phyloP scores from a whole-genome alignment of 2,888 invertebrate genomes.

The Saturnia japonica region DNA sequence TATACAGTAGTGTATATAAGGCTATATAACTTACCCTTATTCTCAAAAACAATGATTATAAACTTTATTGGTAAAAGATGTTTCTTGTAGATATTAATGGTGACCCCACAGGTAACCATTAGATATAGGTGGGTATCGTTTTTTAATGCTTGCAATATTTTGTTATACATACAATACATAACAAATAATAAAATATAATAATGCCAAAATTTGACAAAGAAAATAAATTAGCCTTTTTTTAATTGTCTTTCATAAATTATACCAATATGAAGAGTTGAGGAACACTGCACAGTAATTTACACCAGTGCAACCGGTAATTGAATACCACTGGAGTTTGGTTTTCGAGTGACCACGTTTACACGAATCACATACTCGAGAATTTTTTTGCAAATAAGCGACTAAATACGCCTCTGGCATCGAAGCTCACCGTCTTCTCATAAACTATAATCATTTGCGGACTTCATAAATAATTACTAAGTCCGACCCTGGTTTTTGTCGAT shows the following conservation, averaged over 20 bases:
- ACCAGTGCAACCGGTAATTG: conserved; percentile 11
- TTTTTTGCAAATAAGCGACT: conserved; percentile 20
- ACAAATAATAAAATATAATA: not conserved
- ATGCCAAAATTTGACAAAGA: not conserved
- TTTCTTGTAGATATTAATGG: not conserved
- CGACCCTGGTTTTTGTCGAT: conserved; percentile 76
- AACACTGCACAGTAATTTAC: not conserved
- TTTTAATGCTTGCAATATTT: no score
- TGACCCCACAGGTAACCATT: no score
- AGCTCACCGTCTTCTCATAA: conserved; percentile 40
- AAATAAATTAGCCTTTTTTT: not conserved
- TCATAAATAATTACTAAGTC: conserved; percentile 78
- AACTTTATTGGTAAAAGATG: not conserved
- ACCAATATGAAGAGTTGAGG: not conserved
- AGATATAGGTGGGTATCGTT: not conserved
- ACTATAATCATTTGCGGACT: conserved; percentile 79
- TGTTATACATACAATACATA: not conserved
- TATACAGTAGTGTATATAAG: no score
- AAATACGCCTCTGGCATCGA: conserved; percentile 20
- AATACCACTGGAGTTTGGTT: not conserved
- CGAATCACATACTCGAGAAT: conserved; percentile 15
- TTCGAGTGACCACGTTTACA: conserved; percentile 6
- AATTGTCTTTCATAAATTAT: conserved; percentile 8
- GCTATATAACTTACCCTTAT: no score
- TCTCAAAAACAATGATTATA: no score